Evolutionary conservation across 2,113 vertebrate genomes (phyloP).

Genomic region (Hippolais icterina): DNA sequence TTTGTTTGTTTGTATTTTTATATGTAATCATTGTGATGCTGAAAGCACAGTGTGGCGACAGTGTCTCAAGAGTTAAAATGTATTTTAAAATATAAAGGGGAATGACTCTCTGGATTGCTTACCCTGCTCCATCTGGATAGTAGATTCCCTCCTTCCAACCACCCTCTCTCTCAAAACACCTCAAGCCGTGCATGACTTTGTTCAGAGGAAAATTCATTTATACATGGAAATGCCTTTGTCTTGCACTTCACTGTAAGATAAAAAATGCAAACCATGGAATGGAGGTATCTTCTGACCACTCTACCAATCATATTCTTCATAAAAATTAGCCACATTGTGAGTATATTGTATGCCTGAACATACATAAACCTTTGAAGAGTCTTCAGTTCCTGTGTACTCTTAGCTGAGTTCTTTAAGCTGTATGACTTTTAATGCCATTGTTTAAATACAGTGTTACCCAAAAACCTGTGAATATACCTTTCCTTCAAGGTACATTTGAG

Average conservation of each 20-base stretch:
- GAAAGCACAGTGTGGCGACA: neutral
- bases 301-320: neutral
- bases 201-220: neutral
- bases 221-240: neutral
- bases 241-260: neutral
- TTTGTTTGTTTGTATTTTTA: neutral
- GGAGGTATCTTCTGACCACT: neutral
- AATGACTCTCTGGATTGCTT: neutral
- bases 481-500: neutral
- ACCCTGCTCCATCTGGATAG: neutral
- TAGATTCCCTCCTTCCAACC: neutral
- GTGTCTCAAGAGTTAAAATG: neutral
- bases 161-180: neutral
- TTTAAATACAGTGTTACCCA: neutral
- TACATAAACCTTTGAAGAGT: neutral
- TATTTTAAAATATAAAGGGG: neutral
- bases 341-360: neutral
- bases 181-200: neutral
- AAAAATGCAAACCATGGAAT: neutral
- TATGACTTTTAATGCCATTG: neutral
- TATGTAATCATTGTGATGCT: neutral
- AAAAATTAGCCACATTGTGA: neutral
- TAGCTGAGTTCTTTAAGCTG: neutral
- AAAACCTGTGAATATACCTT: neutral
- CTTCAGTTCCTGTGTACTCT: neutral